Conservation (phyloP, 2,888 invertebrate species). For the Leptinotarsa haldemani region DNA sequence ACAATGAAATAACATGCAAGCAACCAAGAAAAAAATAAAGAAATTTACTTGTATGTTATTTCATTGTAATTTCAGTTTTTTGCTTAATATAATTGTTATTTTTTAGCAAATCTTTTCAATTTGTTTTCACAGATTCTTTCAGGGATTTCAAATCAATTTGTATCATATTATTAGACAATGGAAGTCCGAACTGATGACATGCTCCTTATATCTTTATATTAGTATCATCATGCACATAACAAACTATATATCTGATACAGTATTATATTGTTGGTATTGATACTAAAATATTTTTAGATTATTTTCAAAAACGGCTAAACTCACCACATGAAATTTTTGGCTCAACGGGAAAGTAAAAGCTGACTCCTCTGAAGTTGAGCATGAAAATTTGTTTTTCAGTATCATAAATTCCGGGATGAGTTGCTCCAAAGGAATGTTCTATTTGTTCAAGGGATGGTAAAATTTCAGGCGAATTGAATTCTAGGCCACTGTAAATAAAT, state of each 20-base stretch:
- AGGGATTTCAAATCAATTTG: too few relatives aligned
- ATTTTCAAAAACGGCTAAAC: slow-evolving; percentile 7
- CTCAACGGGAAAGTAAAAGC: slow-evolving; percentile 97
- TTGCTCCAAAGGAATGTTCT: slow-evolving; percentile 98
- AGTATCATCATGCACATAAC: neutral
- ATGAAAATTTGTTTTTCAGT: slow-evolving; percentile 95
- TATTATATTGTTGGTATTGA: neutral
- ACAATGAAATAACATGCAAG: too few relatives aligned
- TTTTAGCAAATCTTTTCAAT: too few relatives aligned
- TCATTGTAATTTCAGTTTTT: too few relatives aligned
- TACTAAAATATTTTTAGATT: neutral
- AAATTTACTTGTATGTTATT: too few relatives aligned
- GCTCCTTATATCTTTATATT: too few relatives aligned
- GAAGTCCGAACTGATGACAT: too few relatives aligned
- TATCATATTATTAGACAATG: too few relatives aligned
- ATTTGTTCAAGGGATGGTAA: slow-evolving; percentile 97
- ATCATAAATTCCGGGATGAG: slow-evolving; percentile 98
- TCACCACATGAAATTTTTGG: slow-evolving; percentile 78
- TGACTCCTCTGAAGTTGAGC: slow-evolving; percentile 95
- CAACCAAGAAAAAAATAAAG: too few relatives aligned
- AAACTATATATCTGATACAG: neutral
- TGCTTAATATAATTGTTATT: too few relatives aligned
- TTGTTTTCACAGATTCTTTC: too few relatives aligned
- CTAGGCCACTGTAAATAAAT: slow-evolving; percentile 73
- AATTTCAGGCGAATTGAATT: slow-evolving; percentile 93